Percentiles rank a stretch among this genome's conserved stretches.
Conservation (phyloP, 30 jellyfish, hydroid and myxozoan species). For the Catostylus mosaicus region DNA sequence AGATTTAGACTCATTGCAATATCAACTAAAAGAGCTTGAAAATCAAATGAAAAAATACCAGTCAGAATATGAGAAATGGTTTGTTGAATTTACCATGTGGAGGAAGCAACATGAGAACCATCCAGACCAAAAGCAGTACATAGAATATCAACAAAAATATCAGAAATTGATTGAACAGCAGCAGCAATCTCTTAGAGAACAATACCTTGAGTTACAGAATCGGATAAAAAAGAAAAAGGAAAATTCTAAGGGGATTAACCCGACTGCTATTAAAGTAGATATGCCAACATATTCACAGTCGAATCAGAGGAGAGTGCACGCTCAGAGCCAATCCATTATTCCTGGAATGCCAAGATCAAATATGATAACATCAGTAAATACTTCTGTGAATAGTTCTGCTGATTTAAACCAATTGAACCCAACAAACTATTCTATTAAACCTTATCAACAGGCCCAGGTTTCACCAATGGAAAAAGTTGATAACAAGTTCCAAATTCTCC, state of each 20-base stretch:
- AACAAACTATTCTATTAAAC: neutral
- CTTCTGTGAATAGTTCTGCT: neutral
- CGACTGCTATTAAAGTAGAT: neutral
- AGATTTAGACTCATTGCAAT: constrained; percentile 46
- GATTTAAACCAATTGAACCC: neutral
- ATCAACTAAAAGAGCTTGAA: constrained; percentile 68
- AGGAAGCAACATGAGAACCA: constrained; percentile 91
- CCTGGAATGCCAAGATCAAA: neutral
- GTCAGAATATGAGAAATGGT: constrained; percentile 91
- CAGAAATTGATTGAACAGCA: constrained; percentile 90
- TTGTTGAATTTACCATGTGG: constrained; percentile 84
- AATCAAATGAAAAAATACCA: constrained; percentile 85
- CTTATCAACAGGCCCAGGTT: neutral
- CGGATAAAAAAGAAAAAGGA: constrained; percentile 46
- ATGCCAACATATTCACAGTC: neutral
- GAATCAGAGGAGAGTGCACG: neutral
- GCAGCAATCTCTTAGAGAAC: constrained; percentile 76
- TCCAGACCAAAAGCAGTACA: constrained; percentile 89
- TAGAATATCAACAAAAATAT: constrained; percentile 88
- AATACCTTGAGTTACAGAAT: constrained; percentile 77
- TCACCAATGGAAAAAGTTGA: neutral
- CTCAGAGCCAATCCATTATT: neutral
- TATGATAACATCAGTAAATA: neutral
- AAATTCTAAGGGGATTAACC: neutral
- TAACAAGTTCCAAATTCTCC: neutral